Evolutionary conservation across 2,113 vertebrate genomes (phyloP).

Genomic region (Ginglymostoma cirratum): DNA sequence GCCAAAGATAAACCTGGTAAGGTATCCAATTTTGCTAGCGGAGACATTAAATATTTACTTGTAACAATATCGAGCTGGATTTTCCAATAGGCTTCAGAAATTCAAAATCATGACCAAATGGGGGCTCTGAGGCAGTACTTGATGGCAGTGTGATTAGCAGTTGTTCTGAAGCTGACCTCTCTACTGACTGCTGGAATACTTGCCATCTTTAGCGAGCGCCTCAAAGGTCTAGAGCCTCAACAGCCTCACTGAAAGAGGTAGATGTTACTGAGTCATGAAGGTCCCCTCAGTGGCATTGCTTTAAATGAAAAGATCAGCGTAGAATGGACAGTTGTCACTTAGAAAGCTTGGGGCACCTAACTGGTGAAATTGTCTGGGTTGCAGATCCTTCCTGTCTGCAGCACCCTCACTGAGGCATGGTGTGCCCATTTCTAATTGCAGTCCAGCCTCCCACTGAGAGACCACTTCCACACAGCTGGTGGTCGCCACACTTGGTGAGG

Average conservation of each 20-base stretch:
- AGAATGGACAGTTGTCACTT: neutral
- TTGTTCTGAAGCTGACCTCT: neutral
- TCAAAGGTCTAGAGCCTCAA: neutral
- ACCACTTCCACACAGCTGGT: neutral
- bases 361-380: neutral
- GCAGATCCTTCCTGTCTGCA: neutral
- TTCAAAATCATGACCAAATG: neutral
- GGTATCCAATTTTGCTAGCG: neutral
- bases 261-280: neutral
- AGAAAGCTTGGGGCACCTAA: neutral
- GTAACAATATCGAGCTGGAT: neutral
- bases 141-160: neutral
- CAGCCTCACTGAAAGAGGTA: neutral
- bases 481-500: neutral
- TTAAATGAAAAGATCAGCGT: neutral
- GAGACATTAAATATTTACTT: neutral
- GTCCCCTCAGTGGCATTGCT: neutral
- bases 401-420: neutral
- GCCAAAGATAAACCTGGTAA: slow-evolving; percentile 5
- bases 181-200: neutral
- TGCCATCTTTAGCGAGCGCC: neutral
- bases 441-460: neutral
- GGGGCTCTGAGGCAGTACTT: neutral
- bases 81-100: neutral
- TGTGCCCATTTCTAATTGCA: neutral